Evolutionary conservation across 2,797 vertebrate genomes (phyloP).

Genomic region (Pseudocheirus occidentalis): DNA sequence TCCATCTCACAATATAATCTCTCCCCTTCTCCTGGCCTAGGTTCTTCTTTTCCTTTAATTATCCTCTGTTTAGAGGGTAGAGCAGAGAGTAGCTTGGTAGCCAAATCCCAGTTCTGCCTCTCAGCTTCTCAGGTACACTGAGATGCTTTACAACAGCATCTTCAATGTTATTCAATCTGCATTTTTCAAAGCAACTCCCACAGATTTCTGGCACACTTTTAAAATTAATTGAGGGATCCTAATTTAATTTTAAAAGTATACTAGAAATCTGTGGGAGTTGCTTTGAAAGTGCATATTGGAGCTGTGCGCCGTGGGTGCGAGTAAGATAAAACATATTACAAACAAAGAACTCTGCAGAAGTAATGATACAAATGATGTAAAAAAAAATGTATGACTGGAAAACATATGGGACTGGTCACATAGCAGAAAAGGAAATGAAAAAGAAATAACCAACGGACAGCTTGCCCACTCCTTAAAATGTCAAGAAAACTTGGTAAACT

Average conservation of each 20-base stretch:
- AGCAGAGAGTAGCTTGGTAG: not conserved
- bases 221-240: constrained; percentile 57
- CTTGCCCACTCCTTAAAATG: not conserved
- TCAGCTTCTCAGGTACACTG: not conserved
- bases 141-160: not conserved
- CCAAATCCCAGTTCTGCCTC: constrained; percentile 15
- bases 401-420: not conserved
- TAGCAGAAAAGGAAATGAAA: too few relatives aligned
- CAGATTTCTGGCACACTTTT: constrained; percentile 45
- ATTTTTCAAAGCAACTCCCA: constrained; percentile 52
- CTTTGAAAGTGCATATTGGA: not conserved
- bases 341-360: not conserved
- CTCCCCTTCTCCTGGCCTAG: not conserved
- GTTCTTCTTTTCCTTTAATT: constrained; percentile 29
- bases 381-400: not conserved
- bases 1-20: not conserved
- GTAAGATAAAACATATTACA: constrained; percentile 6
- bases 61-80: not conserved
- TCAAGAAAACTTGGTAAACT: not conserved
- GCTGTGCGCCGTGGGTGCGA: not conserved
- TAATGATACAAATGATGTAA: not conserved
- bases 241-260: not conserved
- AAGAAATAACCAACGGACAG: not conserved
- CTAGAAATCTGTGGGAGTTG: constrained; percentile 6
- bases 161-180: constrained; percentile 8